Evolutionary conservation across 2,113 vertebrate species (phyloP), one percentile per base, ranked within the genome.

Genomic region (Neodon shergylaensis): DNA sequence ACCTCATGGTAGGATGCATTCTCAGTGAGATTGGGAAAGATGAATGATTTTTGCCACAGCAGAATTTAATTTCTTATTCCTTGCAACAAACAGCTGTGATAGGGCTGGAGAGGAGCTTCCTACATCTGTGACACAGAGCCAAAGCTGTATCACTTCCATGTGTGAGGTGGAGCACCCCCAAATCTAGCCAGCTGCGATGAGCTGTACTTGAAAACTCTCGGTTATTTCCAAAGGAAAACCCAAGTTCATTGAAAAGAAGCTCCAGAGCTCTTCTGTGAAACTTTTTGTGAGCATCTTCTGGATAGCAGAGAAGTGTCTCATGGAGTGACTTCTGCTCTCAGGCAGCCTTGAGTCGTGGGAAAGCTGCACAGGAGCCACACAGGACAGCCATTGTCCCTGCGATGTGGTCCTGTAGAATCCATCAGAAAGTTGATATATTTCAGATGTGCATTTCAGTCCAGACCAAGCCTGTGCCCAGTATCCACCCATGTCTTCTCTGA

Each of bases 161-260:
- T 98, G 82, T 94, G 95, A 95, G 82, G 66, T 13, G 36, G 54
- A 13, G 24, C 84, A 24, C 6, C 83, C 86, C 6, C 0, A 2
- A 0, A 92, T 89, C 31, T 63, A 95, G 90, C 66, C 86, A 95
- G 94, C 86, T 96, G 73, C 76, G 14, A 68, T 36, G 36, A 89
- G 47, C 65, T 72, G 11, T 7, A 65, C 11, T 82, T 95, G 96
- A 31, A 94, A 72, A 81, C 9, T 58, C 84, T 94, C 93, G 26
- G 86, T 95, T 96, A 97, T 97, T 85, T 97, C 61, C 84, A 85
- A 52, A 94, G 87, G n/a, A 97, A 98, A 98, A 93, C 19, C 1
- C 33, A n/a, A 58, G 58, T 89, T 13, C 88, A 94, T 26, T 96
- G 93, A 91, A 91, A 94, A 92, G 61, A 79, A 95, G 88, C 89